These are phyloP conservation scores for Leptinotarsa rubiginosa DNA, from an alignment of 2,888 invertebrate genomes.

Conservation along the genomic window DNA sequence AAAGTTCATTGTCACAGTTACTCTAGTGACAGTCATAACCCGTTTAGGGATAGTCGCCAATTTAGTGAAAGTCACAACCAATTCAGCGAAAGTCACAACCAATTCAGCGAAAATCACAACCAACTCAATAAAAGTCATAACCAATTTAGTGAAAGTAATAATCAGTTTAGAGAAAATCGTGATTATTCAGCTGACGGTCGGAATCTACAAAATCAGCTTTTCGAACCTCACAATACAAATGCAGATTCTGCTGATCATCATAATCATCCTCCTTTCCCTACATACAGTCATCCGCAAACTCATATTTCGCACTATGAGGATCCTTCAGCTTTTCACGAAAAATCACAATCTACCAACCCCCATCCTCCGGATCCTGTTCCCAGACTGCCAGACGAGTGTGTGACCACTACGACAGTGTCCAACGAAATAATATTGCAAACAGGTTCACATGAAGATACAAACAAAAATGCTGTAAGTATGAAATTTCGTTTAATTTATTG, in stretches of 20 bases:
- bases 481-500: background rate
- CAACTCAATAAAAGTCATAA: conserved; percentile 16
- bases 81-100: conserved; percentile 14
- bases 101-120: conserved; percentile 21
- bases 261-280: conserved; percentile 39
- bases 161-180: conserved; percentile 34
- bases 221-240: conserved; percentile 63
- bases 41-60: too few relatives aligned
- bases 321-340: conserved; percentile 35
- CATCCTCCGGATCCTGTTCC: conserved; percentile 41
- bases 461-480: conserved; percentile 59
- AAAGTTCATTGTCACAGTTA: too few relatives aligned
- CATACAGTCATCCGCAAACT: conserved; percentile 50
- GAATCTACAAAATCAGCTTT: conserved; percentile 49
- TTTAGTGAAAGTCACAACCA: conserved; percentile 10
- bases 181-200: conserved; percentile 24
- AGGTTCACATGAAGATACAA: conserved; percentile 55
- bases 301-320: conserved; percentile 39
- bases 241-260: conserved; percentile 52
- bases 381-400: conserved; percentile 58
- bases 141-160: conserved; percentile 25
- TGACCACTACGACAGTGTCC: conserved; percentile 59
- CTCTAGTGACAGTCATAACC: too few relatives aligned
- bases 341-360: conserved; percentile 27
- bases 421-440: conserved; percentile 59